Base-by-base conservation (phyloP, 35 echinoderm and acorn worm genomes). In the Heliocidaris tuberculata region DNA sequence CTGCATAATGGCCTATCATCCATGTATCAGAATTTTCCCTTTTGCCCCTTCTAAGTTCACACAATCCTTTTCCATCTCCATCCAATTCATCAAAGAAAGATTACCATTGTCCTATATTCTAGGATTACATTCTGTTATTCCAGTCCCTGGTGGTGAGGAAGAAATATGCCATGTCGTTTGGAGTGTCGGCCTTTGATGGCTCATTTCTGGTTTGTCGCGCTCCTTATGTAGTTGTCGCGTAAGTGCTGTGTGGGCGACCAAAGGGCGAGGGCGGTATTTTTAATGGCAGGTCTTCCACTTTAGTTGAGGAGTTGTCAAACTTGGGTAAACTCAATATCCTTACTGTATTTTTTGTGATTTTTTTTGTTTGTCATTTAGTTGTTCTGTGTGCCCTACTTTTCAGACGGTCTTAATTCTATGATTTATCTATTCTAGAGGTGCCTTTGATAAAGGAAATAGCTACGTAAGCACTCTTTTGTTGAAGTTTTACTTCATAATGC, bases 31-130 rank as follows among this genome's bases (percentile, higher is more conserved):
- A 78, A 78, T n/a, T 78, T 78, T n/a, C 65, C 65, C 27, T 78
- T 78, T n/a, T 78, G 19, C 65, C 27, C 65, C 65, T 78, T 19
- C 1, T 27, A 78, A 78, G 65, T 78, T 78, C 65, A 78, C 8
- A 9, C 27, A 24, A 78, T 78, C 65, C 65, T 78, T 24, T 24
- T 78, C 27, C 17, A 78, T 78, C 65, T 78, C 65, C 27, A 1
- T 78, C 65, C 65, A 78, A 78, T 78, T 19, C 65, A 78, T 78
- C 65, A 78, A 78, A 78, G 65, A 78, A n/a, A 78, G 65, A 78
- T 78, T 78, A 19, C 27, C 65, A 78, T 78, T 78, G 65, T 78
- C 65, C 65, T 3, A 24, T 78, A 19, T 78, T 78, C 65, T 78
- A 27, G 65, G 6, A 78, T 78, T 78, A 27, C 65, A 78, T 78